Evolutionary conservation across 2,888 invertebrate genomes (phyloP).

Genomic region (Dolichopus griseipennis): DNA sequence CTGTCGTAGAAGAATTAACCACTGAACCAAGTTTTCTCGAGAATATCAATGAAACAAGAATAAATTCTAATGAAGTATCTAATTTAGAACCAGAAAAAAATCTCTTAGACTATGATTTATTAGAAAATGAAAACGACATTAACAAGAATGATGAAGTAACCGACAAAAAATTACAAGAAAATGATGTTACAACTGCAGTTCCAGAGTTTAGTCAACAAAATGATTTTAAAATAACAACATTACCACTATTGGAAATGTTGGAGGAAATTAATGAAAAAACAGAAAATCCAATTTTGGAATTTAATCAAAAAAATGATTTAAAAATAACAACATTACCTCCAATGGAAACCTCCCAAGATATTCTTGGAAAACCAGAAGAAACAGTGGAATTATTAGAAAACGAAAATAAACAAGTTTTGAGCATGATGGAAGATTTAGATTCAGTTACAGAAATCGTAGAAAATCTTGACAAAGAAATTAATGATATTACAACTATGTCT

Average conservation of each 20-base stretch:
- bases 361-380: not conserved
- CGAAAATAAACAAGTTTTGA: too few relatives aligned
- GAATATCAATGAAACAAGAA: too few relatives aligned
- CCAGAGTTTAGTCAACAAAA: not conserved
- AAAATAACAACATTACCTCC: too few relatives aligned
- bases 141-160: not conserved
- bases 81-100: not conserved
- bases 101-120: not conserved
- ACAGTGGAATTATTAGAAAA: not conserved
- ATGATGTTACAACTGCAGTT: not conserved
- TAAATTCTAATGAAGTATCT: too few relatives aligned
- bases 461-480: not conserved
- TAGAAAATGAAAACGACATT: not conserved
- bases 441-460: not conserved
- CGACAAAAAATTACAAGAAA: not conserved
- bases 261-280: too few relatives aligned
- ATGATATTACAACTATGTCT: not conserved
- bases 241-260: not conserved
- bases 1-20: too few relatives aligned
- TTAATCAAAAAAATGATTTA: too few relatives aligned
- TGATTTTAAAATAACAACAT: not conserved
- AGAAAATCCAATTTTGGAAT: too few relatives aligned
- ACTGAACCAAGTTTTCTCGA: too few relatives aligned
- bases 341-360: not conserved
- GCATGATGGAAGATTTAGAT: not conserved